Evolutionary conservation across 2,888 invertebrate species (phyloP), one percentile per base, ranked within the genome.

Genomic region (Drosophila nr. perissopoda): DNA sequence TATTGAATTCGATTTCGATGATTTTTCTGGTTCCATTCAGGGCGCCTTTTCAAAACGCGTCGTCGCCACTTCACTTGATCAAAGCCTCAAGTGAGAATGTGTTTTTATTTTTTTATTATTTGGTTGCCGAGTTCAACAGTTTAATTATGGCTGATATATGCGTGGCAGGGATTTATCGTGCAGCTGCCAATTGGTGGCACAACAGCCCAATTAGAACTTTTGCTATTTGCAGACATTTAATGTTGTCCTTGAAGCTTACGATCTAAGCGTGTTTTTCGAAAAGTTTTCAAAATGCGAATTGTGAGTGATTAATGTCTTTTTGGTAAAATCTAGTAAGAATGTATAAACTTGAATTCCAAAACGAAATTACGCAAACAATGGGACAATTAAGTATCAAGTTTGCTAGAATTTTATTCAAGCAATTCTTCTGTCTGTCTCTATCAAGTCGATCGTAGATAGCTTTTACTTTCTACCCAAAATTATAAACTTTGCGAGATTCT

Each of bases 1-100:
- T 80, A 81, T 82, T 81, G 82, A 81, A 80, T 78, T 80, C 78
- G 79, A 81, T 76, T 80, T 78, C 73, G 74, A 67, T 76, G 53
- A 70, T 67, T 76, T 59, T 68, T 56, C n/a, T 71, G 66, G 67
- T 65, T 53, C 61, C 65, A 67, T 72, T 81, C 68, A 62, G 73
- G 54, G 79, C 81, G 74, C 81, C 70, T 65, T 46, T 62, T 59
- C 56, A 57, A 58, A 58, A 53, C 62, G 58, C 62, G 81, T 74
- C 54, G 71, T 70, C 52, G 61, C 51, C 70, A 70, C 69, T 74
- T 74, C 66, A 78, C 49, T 62, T 62, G 56, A 57, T 57, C 62
- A 54, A 70, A 67, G 51, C 46, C 33, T 42, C 56, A 60, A 67
- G 49, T 68, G 68, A 49, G 53, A 81, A 70, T 79, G 51, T 61